These are phyloP conservation scores for Bolborhynchus lineola DNA, from an alignment of 2,113 vertebrate genomes.

Conservation along the genomic window DNA sequence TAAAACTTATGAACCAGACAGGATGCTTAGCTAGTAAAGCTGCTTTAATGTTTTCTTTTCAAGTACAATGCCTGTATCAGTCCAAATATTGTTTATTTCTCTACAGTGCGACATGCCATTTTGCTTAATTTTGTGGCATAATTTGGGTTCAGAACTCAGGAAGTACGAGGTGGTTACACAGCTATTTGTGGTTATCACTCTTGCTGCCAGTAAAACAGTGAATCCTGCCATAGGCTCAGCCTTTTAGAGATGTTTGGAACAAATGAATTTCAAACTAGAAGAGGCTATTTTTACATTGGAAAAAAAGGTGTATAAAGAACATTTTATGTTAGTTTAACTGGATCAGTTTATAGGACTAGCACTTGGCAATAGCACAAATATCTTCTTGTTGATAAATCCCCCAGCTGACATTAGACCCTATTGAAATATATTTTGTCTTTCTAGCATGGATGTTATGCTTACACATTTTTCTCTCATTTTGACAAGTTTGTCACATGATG, in stretches of 20 bases:
- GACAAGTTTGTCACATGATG: neutral
- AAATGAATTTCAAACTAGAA: neutral
- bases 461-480: neutral
- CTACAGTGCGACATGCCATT: neutral
- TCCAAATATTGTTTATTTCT: neutral
- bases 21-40: neutral
- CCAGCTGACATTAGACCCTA: neutral
- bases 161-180: neutral
- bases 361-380: neutral
- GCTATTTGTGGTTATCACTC: neutral
- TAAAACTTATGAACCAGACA: neutral
- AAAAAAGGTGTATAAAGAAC: neutral
- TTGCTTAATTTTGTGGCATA: neutral
- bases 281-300: neutral
- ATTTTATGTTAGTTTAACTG: neutral
- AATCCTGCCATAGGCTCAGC: neutral
- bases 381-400: neutral
- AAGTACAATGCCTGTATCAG: neutral
- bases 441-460: neutral
- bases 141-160: neutral
- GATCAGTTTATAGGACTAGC: neutral
- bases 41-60: neutral
- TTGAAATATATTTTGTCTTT: neutral
- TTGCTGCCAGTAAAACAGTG: neutral
- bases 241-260: neutral